phyloP scores from a whole-genome alignment of 2,797 vertebrate genomes.

The Eupleurogrammus muticus region DNA sequence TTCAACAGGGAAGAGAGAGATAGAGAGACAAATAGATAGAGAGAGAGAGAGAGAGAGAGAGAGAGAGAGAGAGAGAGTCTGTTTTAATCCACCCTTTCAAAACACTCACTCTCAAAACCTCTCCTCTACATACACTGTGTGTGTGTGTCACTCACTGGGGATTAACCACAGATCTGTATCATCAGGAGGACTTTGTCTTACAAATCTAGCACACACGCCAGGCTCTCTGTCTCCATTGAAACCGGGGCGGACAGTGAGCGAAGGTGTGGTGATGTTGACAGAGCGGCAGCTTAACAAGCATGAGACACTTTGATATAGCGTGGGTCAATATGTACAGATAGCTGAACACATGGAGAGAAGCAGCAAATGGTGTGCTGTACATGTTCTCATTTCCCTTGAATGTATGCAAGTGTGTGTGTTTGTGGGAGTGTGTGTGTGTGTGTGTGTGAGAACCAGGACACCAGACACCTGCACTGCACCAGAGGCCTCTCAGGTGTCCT shows the following conservation, averaged over 20 bases:
- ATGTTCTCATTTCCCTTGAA: neutral
- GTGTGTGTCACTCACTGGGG: neutral
- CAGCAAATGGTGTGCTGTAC: conserved; percentile 6
- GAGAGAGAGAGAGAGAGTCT: too few species aligned
- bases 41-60: too few species aligned
- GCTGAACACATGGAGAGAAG: neutral
- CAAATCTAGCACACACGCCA: neutral
- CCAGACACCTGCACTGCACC: conserved; percentile 36
- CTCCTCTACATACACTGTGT: neutral
- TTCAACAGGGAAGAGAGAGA: neutral
- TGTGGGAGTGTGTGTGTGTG: conserved; percentile 12
- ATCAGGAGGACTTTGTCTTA: conserved; percentile 8
- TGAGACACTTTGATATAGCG: neutral
- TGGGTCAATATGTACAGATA: conserved; percentile 21
- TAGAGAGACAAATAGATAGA: too few species aligned
- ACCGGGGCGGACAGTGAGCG: conserved; percentile 10
- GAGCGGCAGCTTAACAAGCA: conserved; percentile 34
- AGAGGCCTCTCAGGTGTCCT: conserved; percentile 44
- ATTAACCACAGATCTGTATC: conserved; percentile 18
- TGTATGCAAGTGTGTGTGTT: too few species aligned
- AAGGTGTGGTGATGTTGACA: conserved; percentile 66
- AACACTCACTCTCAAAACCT: neutral
- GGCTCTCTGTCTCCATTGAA: neutral
- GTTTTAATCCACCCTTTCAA: neutral
- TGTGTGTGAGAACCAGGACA: conserved; percentile 33